Evolutionary conservation across 23 tunicate species (phyloP).

Genomic region (Ascidia mentula): DNA sequence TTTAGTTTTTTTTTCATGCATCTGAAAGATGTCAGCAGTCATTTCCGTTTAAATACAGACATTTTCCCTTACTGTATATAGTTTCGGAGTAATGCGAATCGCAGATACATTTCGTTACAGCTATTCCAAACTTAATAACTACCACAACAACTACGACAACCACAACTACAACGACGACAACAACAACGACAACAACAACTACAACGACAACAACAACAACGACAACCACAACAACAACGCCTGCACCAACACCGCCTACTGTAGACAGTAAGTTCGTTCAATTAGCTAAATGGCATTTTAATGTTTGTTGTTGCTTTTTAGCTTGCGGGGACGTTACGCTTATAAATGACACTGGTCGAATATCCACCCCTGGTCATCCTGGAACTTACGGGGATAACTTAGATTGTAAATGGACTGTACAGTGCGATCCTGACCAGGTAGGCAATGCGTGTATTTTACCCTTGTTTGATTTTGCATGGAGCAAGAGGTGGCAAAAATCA

Average conservation of each 20-base stretch:
- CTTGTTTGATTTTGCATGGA: too few species aligned
- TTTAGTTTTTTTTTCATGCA: too few species aligned
- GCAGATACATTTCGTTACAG: not conserved
- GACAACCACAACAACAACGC: not conserved
- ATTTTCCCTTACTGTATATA: not conserved
- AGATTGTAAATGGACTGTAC: not conserved
- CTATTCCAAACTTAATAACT: not conserved
- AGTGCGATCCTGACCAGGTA: not conserved
- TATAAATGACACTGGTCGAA: not conserved
- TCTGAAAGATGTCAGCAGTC: too few species aligned
- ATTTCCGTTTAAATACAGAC: not conserved
- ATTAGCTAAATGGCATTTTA: not conserved
- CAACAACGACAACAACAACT: not conserved
- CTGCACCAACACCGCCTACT: not conserved
- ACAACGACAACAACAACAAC: constrained; percentile 1
- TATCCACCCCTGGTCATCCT: not conserved
- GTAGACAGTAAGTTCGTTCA: not conserved
- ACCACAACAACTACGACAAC: not conserved
- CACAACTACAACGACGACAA: not conserved
- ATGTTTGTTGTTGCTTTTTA: not conserved
- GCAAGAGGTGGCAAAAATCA: too few species aligned
- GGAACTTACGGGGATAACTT: not conserved
- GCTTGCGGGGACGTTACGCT: constrained; percentile 1
- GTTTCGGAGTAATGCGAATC: not conserved
- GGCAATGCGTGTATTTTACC: too few species aligned